Evolutionary conservation across 2,888 invertebrate genomes (phyloP).

Genomic region (Hyppa rectilinea): DNA sequence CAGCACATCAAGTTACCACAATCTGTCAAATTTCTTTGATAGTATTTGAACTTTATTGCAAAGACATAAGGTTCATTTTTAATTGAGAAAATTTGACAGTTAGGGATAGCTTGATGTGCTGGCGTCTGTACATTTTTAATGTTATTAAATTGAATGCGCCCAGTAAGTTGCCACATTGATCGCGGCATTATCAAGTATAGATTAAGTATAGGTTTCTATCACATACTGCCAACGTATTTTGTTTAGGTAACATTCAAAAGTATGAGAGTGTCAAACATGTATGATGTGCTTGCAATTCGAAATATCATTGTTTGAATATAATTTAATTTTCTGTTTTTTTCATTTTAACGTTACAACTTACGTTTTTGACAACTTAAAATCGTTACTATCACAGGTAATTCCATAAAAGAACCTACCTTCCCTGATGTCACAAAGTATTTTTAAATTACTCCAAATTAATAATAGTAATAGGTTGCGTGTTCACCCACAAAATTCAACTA

Average conservation of each 20-base stretch:
- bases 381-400: not conserved
- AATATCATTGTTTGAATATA: not conserved
- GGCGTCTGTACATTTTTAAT: no score
- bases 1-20: no score
- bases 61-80: no score
- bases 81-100: no score
- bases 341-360: no score
- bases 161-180: no score
- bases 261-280: not conserved
- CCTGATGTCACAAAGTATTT: constrained; percentile 29
- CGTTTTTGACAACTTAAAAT: not conserved
- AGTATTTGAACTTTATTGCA: no score
- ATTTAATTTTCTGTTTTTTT: not conserved
- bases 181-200: no score
- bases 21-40: no score
- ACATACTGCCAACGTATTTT: not conserved
- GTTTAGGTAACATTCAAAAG: not conserved
- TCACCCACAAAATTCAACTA: constrained; percentile 21
- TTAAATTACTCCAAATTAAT: constrained; percentile 36
- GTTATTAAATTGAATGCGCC: no score
- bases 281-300: not conserved
- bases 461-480: constrained; percentile 49
- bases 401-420: not conserved
- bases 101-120: no score
- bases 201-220: no score